These are phyloP conservation scores for Tympanuchus pallidicinctus DNA, from an alignment of 2,113 vertebrate species.

Conservation along the genomic window DNA sequence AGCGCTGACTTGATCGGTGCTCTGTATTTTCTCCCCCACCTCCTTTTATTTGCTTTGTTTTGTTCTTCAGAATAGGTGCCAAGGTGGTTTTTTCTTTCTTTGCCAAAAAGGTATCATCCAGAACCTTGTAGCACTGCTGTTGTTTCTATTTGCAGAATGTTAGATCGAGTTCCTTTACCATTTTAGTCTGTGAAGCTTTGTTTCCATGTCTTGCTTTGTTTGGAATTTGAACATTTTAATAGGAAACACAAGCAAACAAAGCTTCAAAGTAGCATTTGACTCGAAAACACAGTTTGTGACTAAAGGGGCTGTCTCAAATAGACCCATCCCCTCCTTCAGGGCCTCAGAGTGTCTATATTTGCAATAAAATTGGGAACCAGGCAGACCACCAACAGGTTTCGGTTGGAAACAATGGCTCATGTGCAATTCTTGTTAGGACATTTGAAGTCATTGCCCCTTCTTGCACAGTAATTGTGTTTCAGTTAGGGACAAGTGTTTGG, in stretches of 20 bases:
- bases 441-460: not conserved
- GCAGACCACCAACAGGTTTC: not conserved
- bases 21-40: not conserved
- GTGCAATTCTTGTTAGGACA: not conserved
- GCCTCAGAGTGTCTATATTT: not conserved
- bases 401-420: not conserved
- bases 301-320: not conserved
- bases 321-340: not conserved
- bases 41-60: not conserved
- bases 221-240: not conserved
- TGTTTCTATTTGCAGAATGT: not conserved
- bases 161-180: not conserved
- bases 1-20: not conserved
- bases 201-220: not conserved
- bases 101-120: not conserved
- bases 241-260: not conserved
- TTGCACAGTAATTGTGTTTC: not conserved
- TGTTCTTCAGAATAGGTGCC: not conserved
- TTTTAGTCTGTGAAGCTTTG: not conserved
- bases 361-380: not conserved
- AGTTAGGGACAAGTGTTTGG: accelerated
- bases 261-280: not conserved
- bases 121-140: not conserved
- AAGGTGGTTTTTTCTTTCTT: not conserved
- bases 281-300: not conserved